Base-by-base conservation (phyloP, 2,888 invertebrate genomes). In the Dasypolia templi region DNA sequence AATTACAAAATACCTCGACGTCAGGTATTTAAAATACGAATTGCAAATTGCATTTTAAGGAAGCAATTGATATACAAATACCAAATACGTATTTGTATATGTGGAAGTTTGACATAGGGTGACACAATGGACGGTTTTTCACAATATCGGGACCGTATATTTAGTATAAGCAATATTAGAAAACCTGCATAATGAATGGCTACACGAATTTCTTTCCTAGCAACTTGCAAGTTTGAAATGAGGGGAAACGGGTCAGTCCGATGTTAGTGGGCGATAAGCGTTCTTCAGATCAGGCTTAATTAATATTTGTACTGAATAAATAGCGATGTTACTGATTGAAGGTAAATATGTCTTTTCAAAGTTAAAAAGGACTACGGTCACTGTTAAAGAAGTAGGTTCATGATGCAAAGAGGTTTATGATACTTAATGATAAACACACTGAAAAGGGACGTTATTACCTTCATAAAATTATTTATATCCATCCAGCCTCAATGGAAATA, bases 141-240 rank as follows among this genome's bases (percentile, higher is more conserved):
- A 3, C 35, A 35, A 35, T 35, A 35, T 35, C 35, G 2, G 35
- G 6, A 14, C 19, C 14, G 46, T 19, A 55, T 46, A 46, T 71
- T 72, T 44, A 49, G 17, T 42, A 6, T 42, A 22, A 42, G 42
- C 32, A 49, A 42, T 72, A 59, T 49, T 26, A 39, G 55, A 64
- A 63, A 72, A 39, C n/a, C n/a, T 62, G 42, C 35, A 22, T 46
- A 42, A n/a, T 12, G 22, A 58, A 58, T 51, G 11, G 29, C 22
- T 64, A 32, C 49, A 73, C 46, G 49, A 26, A 42, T 65, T 19
- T 53, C n/a, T 74, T 67, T 14, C 58, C 32, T 51, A 74, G 58
- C 39, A 72, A 74, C 44, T 74, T 66, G 66, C 35, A 19, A 67
- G 74, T 67, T 51, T 74, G n/a, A 74, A 67, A 75, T 61, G 67